Evolutionary conservation across 2,113 vertebrate species (phyloP).

Genomic region (Stegastes partitus): DNA sequence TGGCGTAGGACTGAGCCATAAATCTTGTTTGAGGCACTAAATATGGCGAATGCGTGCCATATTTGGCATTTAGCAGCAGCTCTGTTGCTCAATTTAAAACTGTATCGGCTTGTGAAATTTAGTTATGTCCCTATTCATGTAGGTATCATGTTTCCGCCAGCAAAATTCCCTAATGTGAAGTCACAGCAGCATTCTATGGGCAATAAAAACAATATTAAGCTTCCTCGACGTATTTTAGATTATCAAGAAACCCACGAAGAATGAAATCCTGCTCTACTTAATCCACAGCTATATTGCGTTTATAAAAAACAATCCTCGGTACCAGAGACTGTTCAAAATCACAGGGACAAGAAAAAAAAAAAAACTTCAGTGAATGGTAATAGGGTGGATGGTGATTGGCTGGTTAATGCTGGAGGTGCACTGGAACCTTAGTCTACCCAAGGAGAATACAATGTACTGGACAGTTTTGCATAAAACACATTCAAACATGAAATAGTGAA

Average conservation of each 20-base stretch:
- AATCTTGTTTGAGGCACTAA: not conserved
- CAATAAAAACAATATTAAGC: constrained; percentile 60
- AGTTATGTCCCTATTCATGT: not conserved
- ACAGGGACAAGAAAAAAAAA: constrained; percentile 3
- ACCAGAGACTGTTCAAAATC: constrained; percentile 29
- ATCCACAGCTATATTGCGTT: constrained; percentile 62
- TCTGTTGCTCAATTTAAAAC: constrained; percentile 9
- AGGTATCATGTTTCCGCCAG: constrained; percentile 22
- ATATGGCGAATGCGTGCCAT: not conserved
- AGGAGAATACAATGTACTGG: not conserved
- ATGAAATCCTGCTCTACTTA: constrained; percentile 60
- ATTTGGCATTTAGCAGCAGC: not conserved
- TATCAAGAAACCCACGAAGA: constrained; percentile 39
- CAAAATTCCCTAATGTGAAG: constrained; percentile 18
- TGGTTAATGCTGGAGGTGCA: constrained; percentile 17
- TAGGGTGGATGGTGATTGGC: not conserved
- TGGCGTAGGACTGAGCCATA: not conserved
- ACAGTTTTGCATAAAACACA: not conserved
- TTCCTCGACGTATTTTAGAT: constrained; percentile 56
- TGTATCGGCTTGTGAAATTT: not conserved
- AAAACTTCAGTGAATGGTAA: constrained; percentile 1
- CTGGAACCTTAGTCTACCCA: not conserved
- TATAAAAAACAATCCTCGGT: constrained; percentile 47
- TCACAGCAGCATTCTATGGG: constrained; percentile 18
- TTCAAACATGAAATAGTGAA: constrained; percentile 6